A percentile compares a stretch with the other conserved stretches of the same genome.
Evolutionary conservation across 92 coral and sea anemone species (phyloP).

Genomic region (Isaurus tuberculatus): DNA sequence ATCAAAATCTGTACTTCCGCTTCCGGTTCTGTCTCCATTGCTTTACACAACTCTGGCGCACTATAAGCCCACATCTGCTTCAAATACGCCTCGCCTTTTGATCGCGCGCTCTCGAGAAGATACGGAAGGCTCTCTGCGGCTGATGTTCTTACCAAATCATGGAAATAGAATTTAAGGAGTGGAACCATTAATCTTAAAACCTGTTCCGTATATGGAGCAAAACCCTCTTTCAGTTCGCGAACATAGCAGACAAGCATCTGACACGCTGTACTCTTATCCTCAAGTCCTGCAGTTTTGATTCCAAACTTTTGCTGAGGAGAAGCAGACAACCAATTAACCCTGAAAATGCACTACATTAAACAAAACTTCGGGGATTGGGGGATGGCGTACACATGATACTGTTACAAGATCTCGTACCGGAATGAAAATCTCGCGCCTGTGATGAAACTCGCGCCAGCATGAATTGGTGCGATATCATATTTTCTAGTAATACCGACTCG

Average conservation of each 20-base stretch:
- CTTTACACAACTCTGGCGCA: slow-evolving; percentile 88
- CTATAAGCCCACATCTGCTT: slow-evolving; percentile 99
- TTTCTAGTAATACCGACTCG: too few relatives aligned
- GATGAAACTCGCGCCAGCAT: too few relatives aligned
- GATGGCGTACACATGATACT: too few relatives aligned
- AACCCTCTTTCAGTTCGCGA: slow-evolving; percentile 93
- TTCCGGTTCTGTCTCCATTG: slow-evolving; percentile 94
- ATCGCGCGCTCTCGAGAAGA: slow-evolving; percentile 85
- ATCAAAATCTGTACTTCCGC: slow-evolving; percentile 95
- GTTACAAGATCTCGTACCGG: too few relatives aligned
- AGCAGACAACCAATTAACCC: neutral
- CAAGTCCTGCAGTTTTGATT: slow-evolving; percentile 96
- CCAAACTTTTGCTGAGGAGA: slow-evolving; percentile 93
- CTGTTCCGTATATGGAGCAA: slow-evolving; percentile 92
- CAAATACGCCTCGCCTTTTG: slow-evolving; percentile 92
- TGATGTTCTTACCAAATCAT: slow-evolving; percentile 97
- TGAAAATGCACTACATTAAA: too few relatives aligned
- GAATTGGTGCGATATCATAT: too few relatives aligned
- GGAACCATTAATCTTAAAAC: slow-evolving; percentile 97
- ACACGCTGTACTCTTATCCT: slow-evolving; percentile 99
- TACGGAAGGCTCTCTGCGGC: slow-evolving; percentile 94
- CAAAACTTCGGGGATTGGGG: too few relatives aligned
- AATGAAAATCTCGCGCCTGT: too few relatives aligned
- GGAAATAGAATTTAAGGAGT: slow-evolving; percentile 92
- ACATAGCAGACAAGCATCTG: slow-evolving; percentile 99